Base-by-base conservation (phyloP, 2,888 invertebrate genomes). In the Alcis repandata region DNA sequence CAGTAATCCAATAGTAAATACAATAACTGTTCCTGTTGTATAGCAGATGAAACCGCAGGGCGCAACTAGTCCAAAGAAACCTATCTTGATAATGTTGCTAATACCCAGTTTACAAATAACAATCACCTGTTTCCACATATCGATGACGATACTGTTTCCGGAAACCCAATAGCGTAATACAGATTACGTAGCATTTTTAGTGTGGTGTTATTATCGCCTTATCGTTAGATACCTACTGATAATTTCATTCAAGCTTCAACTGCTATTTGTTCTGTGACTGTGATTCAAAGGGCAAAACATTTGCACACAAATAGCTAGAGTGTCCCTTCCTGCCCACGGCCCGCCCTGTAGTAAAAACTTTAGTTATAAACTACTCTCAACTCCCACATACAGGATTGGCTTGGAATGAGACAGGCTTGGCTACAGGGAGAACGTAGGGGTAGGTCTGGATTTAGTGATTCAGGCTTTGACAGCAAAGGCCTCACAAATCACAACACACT, bases 281-380 rank as follows among this genome's bases (percentile, higher is more conserved):
- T 33, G 13, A 48, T 56, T 51, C 43, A 40, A 40, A 53, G 8
- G 17, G 20, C n/a, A 51, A 51, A 45, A 57, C 20, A 62, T 51
- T 49, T 49, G 41, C 17, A 32, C 19, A 36, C n/a, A 53, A 59
- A 54, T 54, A 57, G 49, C 52, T 57, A 36, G 54, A 66, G 69
- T 59, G 32, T 33, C 40, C 59, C 49, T 69, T 13, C n/a, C 36
- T 43, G 40, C 72, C 78, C 71, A 73, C 78, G 63, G 57, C 48
- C 58, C 56, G 61, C 62, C 59, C 63, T 53, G 54, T 15, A 56
- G 65, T 69, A 72, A 72, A 78, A 80, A 76, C 72, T 76, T 75
- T 74, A 68, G 78, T 72, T 79, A 73, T 78, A 78, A 77, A 75
- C 69, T 60, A 67, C 70, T 75, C 71, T 71, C 64, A 41, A 56